Percentiles rank a stretch among this genome's conserved stretches.
These are phyloP conservation scores for Ovis aries DNA, from an alignment of 2,113 vertebrate genomes.

Conservation along the genomic window ARS-UI_Ramb_v3.0 NC_056058.1:80883001-80883500, in stretches of 20 bases:
- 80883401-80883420: conserved; percentile 57
- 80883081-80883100: neutral
- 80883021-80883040: neutral
- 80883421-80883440: conserved; percentile 61
- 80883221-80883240: neutral
- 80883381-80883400: conserved; percentile 64
- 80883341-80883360: conserved; percentile 54
- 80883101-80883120: neutral
- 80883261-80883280: neutral
- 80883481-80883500: neutral
- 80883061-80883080: neutral
- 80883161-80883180: neutral
- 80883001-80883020: neutral
- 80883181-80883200: neutral
- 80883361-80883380: conserved; percentile 32
- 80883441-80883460: conserved; percentile 44
- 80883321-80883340: conserved; percentile 53
- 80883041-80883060: rapidly evolving
- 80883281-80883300: neutral
- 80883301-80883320: neutral
- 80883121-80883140: neutral
- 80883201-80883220: neutral
- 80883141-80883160: neutral
- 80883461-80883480: conserved; percentile 13
- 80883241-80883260: neutral